phyloP scores from a whole-genome alignment of 2,113 vertebrate genomes.

The Puntigrus tetrazona region DNA sequence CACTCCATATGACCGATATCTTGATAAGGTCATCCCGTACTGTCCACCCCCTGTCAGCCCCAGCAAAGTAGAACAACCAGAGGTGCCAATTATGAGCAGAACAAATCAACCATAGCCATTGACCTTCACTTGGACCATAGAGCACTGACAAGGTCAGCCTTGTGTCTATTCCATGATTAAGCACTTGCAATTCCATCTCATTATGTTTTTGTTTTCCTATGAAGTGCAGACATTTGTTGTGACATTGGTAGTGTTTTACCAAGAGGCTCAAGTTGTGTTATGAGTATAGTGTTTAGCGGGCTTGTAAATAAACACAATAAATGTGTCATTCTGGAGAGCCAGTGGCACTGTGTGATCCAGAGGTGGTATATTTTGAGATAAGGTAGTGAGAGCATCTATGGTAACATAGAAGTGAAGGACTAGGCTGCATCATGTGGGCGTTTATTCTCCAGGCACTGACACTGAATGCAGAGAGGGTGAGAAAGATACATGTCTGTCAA shows the following conservation, averaged over 20 bases:
- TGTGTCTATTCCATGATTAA: conserved; percentile 19
- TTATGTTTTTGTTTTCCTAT: conserved; percentile 20
- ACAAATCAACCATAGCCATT: conserved; percentile 32
- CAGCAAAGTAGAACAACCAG: conserved; percentile 47
- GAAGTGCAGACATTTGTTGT: background rate
- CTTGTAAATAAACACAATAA: background rate
- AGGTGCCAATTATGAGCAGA: conserved; percentile 58
- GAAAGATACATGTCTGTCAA: background rate
- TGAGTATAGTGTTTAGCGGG: background rate
- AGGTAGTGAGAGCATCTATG: conserved; percentile 5
- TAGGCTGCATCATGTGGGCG: background rate
- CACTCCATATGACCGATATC: conserved; percentile 2
- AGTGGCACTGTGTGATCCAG: conserved; percentile 6
- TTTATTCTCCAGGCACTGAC: background rate
- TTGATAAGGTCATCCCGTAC: conserved; percentile 50
- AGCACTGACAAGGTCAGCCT: conserved; percentile 42
- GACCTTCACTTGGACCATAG: conserved; percentile 47
- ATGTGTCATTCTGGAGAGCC: background rate
- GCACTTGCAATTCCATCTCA: conserved; percentile 23
- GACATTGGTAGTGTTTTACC: background rate
- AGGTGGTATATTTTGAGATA: conserved; percentile 33
- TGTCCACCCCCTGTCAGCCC: conserved; percentile 37
- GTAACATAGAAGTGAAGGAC: conserved; percentile 12
- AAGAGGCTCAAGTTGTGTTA: background rate
- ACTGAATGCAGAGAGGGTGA: background rate